Evolutionary conservation across 2,797 vertebrate species (phyloP).

Genomic region (Thalassophryne amazonica): DNA sequence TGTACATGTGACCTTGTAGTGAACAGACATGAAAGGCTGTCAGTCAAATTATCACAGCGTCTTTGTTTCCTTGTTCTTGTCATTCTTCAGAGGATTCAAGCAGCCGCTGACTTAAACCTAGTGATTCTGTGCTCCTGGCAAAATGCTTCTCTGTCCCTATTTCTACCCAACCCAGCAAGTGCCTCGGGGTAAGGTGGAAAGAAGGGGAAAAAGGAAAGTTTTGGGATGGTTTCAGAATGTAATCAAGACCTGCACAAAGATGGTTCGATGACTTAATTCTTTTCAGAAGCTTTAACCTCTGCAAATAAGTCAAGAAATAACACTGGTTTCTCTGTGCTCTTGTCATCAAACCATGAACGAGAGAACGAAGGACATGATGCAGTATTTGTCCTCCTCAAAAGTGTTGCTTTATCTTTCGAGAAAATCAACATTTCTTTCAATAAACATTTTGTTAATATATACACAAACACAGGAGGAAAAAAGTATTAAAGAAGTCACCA

Average conservation of each 20-base stretch:
- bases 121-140: constrained; percentile 55
- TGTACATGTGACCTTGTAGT: constrained; percentile 66
- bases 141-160: constrained; percentile 56
- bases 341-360: no score
- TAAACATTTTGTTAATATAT: no score
- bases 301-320: no score
- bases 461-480: no score
- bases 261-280: constrained; percentile 26
- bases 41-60: constrained; percentile 54
- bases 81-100: constrained; percentile 61
- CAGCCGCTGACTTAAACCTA: constrained; percentile 51
- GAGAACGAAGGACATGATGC: no score
- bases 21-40: constrained; percentile 65
- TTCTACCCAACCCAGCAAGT: constrained; percentile 33
- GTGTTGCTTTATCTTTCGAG: no score
- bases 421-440: no score
- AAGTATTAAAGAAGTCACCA: no score
- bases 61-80: constrained; percentile 62
- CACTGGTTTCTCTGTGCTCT: neutral
- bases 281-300: no score
- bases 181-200: constrained; percentile 62
- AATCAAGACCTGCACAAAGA: constrained; percentile 35
- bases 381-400: no score
- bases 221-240: constrained; percentile 38
- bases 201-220: constrained; percentile 39